phyloP scores from a whole-genome alignment of 2,113 vertebrate genomes.

The Uria aalge region DNA sequence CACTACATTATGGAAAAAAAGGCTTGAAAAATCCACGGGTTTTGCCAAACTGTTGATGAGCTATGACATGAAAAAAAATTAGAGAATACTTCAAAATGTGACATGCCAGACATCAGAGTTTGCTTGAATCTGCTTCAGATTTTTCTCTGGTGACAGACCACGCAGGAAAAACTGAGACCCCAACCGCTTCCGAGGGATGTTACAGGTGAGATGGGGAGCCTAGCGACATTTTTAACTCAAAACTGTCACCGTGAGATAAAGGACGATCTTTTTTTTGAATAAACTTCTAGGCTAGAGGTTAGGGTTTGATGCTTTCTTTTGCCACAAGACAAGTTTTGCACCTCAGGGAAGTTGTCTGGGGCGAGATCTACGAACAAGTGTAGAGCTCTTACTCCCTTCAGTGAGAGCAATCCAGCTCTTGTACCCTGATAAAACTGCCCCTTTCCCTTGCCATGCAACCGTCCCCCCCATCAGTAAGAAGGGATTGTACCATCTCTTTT shows the following conservation, averaged over 20 bases:
- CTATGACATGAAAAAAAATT: background rate
- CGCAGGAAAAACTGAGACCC: background rate
- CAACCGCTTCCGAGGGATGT: background rate
- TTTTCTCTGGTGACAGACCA: background rate
- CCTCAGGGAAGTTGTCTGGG: background rate
- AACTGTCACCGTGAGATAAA: background rate
- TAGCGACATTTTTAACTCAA: background rate
- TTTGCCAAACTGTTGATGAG: background rate
- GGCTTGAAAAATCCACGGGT: background rate
- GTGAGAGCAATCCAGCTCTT: background rate
- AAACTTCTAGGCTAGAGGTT: background rate
- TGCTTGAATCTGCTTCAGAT: background rate
- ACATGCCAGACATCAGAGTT: background rate
- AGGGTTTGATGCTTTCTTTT: background rate
- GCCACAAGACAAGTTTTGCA: background rate
- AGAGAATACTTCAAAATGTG: background rate
- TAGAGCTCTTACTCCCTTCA: background rate
- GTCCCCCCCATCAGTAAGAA: background rate
- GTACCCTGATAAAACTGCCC: background rate
- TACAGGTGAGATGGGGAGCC: background rate
- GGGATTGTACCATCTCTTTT: background rate
- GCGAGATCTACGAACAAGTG: background rate
- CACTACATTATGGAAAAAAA: background rate
- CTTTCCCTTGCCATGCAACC: background rate
- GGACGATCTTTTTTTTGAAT: background rate